Conservation (phyloP, 2,888 invertebrate genomes). For the Epiperipatus broadwayi region DNA sequence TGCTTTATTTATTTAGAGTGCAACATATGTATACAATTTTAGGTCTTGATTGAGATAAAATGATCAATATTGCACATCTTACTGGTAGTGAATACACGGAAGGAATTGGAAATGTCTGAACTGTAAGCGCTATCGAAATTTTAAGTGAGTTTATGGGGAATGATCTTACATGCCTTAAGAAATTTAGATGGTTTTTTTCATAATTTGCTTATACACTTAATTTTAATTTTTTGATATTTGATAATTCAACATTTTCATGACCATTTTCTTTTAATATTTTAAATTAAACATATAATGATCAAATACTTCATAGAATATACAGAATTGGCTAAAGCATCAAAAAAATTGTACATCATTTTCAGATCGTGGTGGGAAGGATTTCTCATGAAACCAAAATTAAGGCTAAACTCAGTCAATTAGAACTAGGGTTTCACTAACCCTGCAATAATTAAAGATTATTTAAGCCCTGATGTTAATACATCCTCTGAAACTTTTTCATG, state of each 20-base stretch:
- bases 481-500: constrained; percentile 67
- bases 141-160: constrained; percentile 60
- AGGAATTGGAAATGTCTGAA: constrained; percentile 75
- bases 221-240: not conserved
- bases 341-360: too few species aligned
- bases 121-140: constrained; percentile 86
- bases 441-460: constrained; percentile 68
- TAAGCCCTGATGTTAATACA: constrained; percentile 65
- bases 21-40: too few species aligned
- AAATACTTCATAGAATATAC: too few species aligned
- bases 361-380: too few species aligned
- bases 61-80: constrained; percentile 70
- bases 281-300: too few species aligned
- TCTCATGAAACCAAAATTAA: too few species aligned
- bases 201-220: constrained; percentile 5
- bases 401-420: too few species aligned
- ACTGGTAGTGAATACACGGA: constrained; percentile 95
- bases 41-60: constrained; percentile 58
- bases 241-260: too few species aligned
- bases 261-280: too few species aligned
- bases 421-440: constrained; percentile 48
- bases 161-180: constrained; percentile 30
- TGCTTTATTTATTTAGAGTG: too few species aligned
- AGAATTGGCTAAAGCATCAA: too few species aligned
- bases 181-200: constrained; percentile 46